These are phyloP conservation scores for Oryzaephilus surinamensis DNA, from an alignment of 1,140 invertebrate species.

Conservation along the genomic window DNA sequence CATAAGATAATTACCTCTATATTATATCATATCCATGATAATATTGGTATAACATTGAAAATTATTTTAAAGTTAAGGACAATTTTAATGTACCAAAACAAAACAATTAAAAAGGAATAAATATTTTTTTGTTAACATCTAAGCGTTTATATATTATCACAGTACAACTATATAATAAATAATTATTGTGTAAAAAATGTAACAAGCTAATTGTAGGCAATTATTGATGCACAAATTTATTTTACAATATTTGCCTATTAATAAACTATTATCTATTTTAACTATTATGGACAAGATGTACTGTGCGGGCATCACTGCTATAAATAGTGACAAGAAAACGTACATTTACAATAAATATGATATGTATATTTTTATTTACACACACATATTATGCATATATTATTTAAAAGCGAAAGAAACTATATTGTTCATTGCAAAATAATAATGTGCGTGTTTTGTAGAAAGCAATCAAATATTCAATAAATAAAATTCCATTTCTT, in stretches of 20 bases:
- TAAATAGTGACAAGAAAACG: conserved; percentile 11
- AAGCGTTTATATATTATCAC: conserved; percentile 17
- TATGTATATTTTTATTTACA: conserved; percentile 7
- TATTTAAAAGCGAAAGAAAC: conserved; percentile 10
- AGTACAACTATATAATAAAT: conserved; percentile 16
- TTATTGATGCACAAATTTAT: conserved; percentile 3
- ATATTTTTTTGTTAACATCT: too few relatives aligned
- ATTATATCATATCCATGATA: too few relatives aligned
- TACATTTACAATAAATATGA: conserved; percentile 8
- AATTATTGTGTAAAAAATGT: conserved; percentile 4
- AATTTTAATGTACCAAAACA: too few relatives aligned
- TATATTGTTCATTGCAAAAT: conserved; percentile 10
- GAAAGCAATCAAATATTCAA: conserved; percentile 1
- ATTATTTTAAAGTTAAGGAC: too few relatives aligned
- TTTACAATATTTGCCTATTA: conserved; percentile 14
- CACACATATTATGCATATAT: conserved; percentile 5
- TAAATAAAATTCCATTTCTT: background rate
- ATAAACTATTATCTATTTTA: too few relatives aligned
- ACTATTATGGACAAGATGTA: conserved; percentile 30
- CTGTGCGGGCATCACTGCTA: conserved; percentile 26
- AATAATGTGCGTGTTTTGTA: background rate
- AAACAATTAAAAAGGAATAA: too few relatives aligned
- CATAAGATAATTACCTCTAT: too few relatives aligned
- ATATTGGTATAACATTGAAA: too few relatives aligned
- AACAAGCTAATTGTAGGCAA: too few relatives aligned